Percentiles rank a stretch among this genome's conserved stretches.
These are phyloP conservation scores for Arge pagana DNA, from an alignment of 2,888 invertebrate genomes.

Conservation along the genomic window DNA sequence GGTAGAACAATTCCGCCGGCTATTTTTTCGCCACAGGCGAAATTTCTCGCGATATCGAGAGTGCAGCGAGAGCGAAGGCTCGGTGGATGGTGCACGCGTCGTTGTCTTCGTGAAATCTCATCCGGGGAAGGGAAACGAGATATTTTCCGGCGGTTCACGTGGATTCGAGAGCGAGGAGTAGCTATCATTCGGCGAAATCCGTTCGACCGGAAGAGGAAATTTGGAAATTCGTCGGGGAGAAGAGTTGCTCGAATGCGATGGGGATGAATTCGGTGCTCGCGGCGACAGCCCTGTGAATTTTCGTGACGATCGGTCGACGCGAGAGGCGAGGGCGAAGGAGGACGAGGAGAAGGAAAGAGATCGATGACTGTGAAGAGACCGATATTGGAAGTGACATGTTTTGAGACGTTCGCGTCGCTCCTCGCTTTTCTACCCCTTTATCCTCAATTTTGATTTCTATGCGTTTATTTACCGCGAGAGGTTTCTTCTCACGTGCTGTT, in stretches of 20 bases:
- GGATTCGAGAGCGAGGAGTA: too few relatives aligned
- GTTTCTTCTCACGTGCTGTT: slow-evolving; percentile 55
- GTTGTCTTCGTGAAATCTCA: background rate
- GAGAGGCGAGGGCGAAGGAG: background rate
- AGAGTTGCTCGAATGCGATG: too few relatives aligned
- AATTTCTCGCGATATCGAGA: too few relatives aligned
- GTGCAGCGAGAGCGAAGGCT: slow-evolving; percentile 4
- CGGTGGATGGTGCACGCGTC: background rate
- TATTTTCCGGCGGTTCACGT: slow-evolving; percentile 8
- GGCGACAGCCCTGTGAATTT: too few relatives aligned
- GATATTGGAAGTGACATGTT: slow-evolving; percentile 58
- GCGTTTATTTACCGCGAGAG: slow-evolving; percentile 48
- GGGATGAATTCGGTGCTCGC: too few relatives aligned
- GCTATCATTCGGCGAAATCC: too few relatives aligned
- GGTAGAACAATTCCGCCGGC: too few relatives aligned
- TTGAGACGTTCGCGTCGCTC: slow-evolving; percentile 53
- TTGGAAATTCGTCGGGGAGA: too few relatives aligned
- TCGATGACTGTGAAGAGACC: slow-evolving; percentile 48
- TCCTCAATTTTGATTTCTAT: slow-evolving; percentile 51
- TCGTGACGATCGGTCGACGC: too few relatives aligned
- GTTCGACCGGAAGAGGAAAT: too few relatives aligned
- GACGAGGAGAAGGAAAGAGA: slow-evolving; percentile 31
- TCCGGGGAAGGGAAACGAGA: slow-evolving; percentile 7
- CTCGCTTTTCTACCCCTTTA: slow-evolving; percentile 26
- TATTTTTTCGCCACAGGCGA: too few relatives aligned